A percentile compares a stretch with the other conserved stretches of the same genome.
Evolutionary conservation across 2,113 vertebrate species (phyloP).

Genomic region (Danio rerio): DNA sequence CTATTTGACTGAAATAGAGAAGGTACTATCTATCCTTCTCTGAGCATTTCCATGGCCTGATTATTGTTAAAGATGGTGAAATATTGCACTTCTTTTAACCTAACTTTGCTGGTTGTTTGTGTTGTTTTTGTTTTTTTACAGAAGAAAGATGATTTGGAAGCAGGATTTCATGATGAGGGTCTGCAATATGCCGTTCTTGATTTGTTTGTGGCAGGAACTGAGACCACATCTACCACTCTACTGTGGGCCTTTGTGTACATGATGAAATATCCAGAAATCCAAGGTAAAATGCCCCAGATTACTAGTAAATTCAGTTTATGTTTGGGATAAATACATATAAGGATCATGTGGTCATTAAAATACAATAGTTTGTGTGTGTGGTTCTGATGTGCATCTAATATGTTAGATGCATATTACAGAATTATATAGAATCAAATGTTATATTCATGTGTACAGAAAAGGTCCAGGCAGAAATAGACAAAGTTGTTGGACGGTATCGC

Average conservation of each 20-base stretch:
- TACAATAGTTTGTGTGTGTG: no score
- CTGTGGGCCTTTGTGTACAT: conserved; percentile 76
- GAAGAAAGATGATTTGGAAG: conserved; percentile 29
- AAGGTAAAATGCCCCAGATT: conserved; percentile 64
- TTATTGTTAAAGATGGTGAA: not conserved
- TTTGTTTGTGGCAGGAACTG: conserved; percentile 75
- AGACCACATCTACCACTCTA: conserved; percentile 71
- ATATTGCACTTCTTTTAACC: no score
- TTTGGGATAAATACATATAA: not conserved
- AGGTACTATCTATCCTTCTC: conserved; percentile 60
- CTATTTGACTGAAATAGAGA: conserved; percentile 79
- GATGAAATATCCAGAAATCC: conserved; percentile 71
- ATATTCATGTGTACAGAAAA: conserved; percentile 12
- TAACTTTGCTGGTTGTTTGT: not conserved
- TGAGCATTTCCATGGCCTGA: no score
- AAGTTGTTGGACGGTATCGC: conserved; percentile 17
- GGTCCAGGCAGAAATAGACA: conserved; percentile 41
- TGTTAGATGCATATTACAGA: no score
- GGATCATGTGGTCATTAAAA: no score
- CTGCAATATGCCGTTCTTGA: conserved; percentile 58
- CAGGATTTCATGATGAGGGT: conserved; percentile 67
- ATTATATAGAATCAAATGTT: not conserved
- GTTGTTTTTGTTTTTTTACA: conserved; percentile 35
- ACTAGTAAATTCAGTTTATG: not conserved
- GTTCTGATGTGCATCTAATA: no score